A percentile compares a stretch with the other conserved stretches of the same genome.
Evolutionary conservation across 2,113 vertebrate species (phyloP).

Genomic region (Megaptera novaeangliae): DNA sequence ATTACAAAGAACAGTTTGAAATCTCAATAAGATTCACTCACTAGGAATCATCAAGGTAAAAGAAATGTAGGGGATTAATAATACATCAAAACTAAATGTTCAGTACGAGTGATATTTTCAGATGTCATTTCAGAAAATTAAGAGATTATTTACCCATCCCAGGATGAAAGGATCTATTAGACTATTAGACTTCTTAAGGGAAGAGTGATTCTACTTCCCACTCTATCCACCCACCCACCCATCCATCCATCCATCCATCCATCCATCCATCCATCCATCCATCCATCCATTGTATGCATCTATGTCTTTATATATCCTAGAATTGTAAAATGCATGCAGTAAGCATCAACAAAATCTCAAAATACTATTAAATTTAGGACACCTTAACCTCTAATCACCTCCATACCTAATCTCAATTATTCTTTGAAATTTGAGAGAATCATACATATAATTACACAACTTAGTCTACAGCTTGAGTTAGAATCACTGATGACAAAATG

Average conservation of each 20-base stretch:
- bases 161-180: background rate
- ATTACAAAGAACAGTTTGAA: background rate
- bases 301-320: background rate
- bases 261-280: background rate
- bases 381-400: background rate
- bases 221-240: too few species aligned
- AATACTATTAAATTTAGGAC: background rate
- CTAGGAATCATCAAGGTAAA: background rate
- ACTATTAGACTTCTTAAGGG: background rate
- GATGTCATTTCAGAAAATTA: background rate
- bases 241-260: background rate
- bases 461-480: background rate
- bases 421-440: background rate
- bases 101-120: background rate
- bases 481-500: background rate
- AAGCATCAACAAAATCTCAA: constrained; percentile 8
- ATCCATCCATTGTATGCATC: background rate
- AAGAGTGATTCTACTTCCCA: background rate
- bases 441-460: background rate
- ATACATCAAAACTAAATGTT: background rate
- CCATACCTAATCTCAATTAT: background rate
- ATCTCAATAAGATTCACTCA: constrained; percentile 19
- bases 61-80: background rate
- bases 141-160: background rate
- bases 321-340: background rate